These are phyloP conservation scores for Agrotis exclamationis DNA, from an alignment of 2,888 invertebrate genomes.

Conservation along the genomic window DNA sequence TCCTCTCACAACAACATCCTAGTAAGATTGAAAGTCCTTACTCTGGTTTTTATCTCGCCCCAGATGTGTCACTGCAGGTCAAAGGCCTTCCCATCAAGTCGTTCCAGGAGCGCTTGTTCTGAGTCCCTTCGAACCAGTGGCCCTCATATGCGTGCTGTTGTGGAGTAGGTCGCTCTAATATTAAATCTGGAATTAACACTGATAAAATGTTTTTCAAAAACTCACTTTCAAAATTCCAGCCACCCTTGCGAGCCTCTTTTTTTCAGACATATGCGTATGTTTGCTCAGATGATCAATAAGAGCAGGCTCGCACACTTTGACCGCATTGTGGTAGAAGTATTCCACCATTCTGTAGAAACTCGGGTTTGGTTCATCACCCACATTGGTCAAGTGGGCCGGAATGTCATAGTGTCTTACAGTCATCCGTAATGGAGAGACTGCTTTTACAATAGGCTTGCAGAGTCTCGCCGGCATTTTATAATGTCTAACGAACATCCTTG, in stretches of 20 bases:
- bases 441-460: conserved; percentile 4
- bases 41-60: too few species aligned
- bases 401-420: conserved; percentile 80
- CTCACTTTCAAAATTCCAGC: conserved; percentile 91
- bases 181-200: too few species aligned
- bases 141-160: too few species aligned
- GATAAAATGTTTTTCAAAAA: background rate
- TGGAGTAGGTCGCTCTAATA: too few species aligned
- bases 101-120: too few species aligned
- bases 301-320: conserved; percentile 88
- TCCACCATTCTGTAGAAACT: conserved; percentile 93
- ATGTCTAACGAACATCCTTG: conserved; percentile 62
- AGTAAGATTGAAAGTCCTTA: too few species aligned
- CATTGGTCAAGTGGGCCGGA: conserved; percentile 77
- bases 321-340: conserved; percentile 93
- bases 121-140: too few species aligned
- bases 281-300: conserved; percentile 88
- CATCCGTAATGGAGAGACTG: conserved; percentile 46
- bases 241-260: conserved; percentile 92
- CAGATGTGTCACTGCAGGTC: too few species aligned
- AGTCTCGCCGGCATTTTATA: conserved; percentile 81
- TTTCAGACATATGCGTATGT: conserved; percentile 87
- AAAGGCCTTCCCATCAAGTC: too few species aligned
- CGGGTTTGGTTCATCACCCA: conserved; percentile 84
- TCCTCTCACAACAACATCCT: too few species aligned